A percentile compares a stretch with the other conserved stretches of the same genome.
These are phyloP conservation scores for Oryzias curvinotus DNA, from an alignment of 2,113 vertebrate species.

Conservation along the genomic window DNA sequence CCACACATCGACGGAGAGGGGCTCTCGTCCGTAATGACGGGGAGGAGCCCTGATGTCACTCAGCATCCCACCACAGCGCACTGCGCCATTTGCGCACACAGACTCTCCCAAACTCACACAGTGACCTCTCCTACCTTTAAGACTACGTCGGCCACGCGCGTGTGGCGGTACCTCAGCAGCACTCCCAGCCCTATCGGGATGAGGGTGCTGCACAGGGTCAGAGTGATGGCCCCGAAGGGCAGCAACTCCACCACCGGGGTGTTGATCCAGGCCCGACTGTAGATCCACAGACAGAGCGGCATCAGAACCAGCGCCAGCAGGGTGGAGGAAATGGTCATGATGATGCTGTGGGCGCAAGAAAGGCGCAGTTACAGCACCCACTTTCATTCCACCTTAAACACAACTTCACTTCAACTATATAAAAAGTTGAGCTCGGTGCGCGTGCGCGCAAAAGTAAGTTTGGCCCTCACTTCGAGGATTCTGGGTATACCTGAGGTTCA, in stretches of 20 bases:
- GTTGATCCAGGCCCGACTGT: conserved; percentile 95
- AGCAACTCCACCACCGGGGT: conserved; percentile 89
- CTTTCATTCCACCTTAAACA: not conserved
- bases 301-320: conserved; percentile 91
- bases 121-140: conserved; percentile 87
- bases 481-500: conserved; percentile 91
- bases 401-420: not conserved
- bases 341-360: conserved; percentile 79
- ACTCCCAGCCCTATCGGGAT: conserved; percentile 91
- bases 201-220: conserved; percentile 93
- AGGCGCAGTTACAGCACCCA: not conserved
- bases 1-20: conserved; percentile 23
- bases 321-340: conserved; percentile 98
- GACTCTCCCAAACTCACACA: not conserved
- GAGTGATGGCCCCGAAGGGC: conserved; percentile 90
- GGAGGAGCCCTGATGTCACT: conserved; percentile 63
- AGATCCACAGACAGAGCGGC: conserved; percentile 96
- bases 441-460: no score
- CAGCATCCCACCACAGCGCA: conserved; percentile 36
- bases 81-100: conserved; percentile 47
- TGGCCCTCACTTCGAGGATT: no score
- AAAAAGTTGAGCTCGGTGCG: no score
- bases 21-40: conserved; percentile 44
- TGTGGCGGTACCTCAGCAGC: conserved; percentile 84
- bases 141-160: conserved; percentile 85